Conservation (phyloP, 1,140 invertebrate genomes). For the Penaeus japonicus region DNA sequence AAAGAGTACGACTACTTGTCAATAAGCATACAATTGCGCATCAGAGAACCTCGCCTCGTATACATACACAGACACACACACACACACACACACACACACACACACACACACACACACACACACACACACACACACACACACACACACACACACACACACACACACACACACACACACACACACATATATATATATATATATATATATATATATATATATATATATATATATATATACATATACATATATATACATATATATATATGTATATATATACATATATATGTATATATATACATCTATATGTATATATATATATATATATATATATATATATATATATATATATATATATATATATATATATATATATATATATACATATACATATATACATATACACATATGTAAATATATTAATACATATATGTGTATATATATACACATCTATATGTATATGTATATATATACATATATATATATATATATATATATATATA, state of each 20-base stretch:
- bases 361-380: conserved; percentile 6
- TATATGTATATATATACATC: neutral
- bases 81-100: too few species aligned
- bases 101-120: neutral
- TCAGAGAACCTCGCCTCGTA: too few species aligned
- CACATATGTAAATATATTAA: neutral
- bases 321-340: neutral
- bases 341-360: neutral
- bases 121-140: too few species aligned
- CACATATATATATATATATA: neutral
- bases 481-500: neutral
- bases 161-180: too few species aligned
- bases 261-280: neutral
- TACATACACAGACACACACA: neutral
- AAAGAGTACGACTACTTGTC: too few species aligned
- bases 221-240: neutral
- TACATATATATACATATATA: neutral
- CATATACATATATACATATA: neutral
- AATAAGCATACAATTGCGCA: too few species aligned
- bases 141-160: too few species aligned
- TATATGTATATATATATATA: neutral
- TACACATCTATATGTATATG: neutral
- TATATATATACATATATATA: neutral
- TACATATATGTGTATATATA: neutral
- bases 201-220: neutral